A percentile compares a stretch with the other conserved stretches of the same genome.
These are phyloP conservation scores for Romanogobio albipinnatus DNA, from an alignment of 2,113 vertebrate genomes.

Conservation along the genomic window DNA sequence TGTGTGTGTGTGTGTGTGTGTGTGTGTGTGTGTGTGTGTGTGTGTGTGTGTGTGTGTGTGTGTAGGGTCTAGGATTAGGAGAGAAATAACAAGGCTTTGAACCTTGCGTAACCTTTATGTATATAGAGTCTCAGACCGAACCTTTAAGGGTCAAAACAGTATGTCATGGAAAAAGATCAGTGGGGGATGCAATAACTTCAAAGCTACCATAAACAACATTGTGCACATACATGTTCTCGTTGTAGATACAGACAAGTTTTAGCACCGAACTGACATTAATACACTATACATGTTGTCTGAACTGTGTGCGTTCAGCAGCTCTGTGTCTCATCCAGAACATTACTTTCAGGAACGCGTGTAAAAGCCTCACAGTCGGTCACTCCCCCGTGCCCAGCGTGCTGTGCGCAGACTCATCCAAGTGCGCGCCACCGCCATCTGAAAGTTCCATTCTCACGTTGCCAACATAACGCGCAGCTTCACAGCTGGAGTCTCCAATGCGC, in stretches of 20 bases:
- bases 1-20: constrained; percentile 24
- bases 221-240: not conserved
- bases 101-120: constrained; percentile 57
- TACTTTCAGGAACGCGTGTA: constrained; percentile 24
- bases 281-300: not conserved
- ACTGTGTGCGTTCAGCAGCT: not conserved
- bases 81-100: constrained; percentile 57
- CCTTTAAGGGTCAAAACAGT: constrained; percentile 26
- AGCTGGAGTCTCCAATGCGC: not conserved
- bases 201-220: not conserved
- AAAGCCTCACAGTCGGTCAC: constrained; percentile 33
- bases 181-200: not conserved
- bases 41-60: constrained; percentile 33
- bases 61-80: not conserved
- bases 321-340: not conserved
- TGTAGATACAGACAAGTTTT: not conserved
- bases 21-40: constrained; percentile 9
- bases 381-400: constrained; percentile 14
- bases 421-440: constrained; percentile 2
- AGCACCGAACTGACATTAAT: not conserved
- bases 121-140: constrained; percentile 26
- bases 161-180: constrained; percentile 5
- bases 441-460: constrained; percentile 44
- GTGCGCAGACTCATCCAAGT: constrained; percentile 18
- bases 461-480: constrained; percentile 27